Percentiles rank a stretch among this genome's conserved stretches.
Evolutionary conservation across 2,797 vertebrate species (phyloP).

Genomic region (Chloroceryle inda): DNA sequence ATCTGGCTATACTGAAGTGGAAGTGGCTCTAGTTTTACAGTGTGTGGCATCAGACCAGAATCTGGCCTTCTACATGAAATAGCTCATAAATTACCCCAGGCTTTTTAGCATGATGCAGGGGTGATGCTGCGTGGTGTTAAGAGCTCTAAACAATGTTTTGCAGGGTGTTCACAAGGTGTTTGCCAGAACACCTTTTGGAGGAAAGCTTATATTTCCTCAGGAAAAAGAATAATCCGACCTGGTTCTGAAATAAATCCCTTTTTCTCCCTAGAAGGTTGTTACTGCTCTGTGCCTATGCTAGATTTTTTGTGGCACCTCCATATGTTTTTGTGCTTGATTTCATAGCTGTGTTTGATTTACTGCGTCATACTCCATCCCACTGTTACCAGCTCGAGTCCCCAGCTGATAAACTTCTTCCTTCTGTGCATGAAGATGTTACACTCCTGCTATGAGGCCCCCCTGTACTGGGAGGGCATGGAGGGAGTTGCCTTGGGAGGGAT

Average conservation of each 20-base stretch:
- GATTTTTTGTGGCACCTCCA: background rate
- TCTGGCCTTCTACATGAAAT: background rate
- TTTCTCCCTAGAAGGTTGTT: background rate
- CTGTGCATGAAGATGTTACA: accelerated
- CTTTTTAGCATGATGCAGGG: background rate
- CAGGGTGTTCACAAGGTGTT: background rate
- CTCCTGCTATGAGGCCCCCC: background rate
- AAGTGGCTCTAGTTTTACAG: background rate
- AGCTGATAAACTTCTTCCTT: background rate
- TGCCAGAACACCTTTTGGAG: background rate
- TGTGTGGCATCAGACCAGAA: background rate
- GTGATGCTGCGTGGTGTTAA: background rate
- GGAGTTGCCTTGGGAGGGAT: background rate
- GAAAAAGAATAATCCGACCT: background rate
- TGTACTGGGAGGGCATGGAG: accelerated
- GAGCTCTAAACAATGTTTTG: background rate
- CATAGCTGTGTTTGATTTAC: background rate
- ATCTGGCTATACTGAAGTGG: background rate
- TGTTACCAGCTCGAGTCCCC: background rate
- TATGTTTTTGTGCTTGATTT: background rate
- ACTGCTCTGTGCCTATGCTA: background rate
- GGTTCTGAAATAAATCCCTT: background rate
- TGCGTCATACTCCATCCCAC: background rate
- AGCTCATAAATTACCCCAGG: constrained; percentile 7
- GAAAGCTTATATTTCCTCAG: background rate